phyloP scores from a whole-genome alignment of 2,797 vertebrate genomes.

The Neomorphus geoffroyi region DNA sequence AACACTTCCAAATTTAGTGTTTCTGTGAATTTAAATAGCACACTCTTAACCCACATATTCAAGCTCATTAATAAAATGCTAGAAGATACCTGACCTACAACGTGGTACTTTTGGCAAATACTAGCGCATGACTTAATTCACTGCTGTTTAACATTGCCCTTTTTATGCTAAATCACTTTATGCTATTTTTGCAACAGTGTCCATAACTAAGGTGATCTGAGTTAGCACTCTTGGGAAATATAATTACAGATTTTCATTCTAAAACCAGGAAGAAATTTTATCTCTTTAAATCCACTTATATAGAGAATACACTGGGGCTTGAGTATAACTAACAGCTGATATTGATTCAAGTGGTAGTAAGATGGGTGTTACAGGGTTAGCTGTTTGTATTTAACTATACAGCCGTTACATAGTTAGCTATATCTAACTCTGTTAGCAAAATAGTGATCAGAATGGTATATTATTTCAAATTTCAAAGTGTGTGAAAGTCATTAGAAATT shows the following conservation, averaged over 20 bases:
- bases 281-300: not conserved
- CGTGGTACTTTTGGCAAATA: not conserved
- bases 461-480: not conserved
- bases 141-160: not conserved
- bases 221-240: not conserved
- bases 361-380: not conserved
- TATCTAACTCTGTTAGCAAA: not conserved
- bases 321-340: not conserved
- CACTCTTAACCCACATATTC: not conserved
- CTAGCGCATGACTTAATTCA: not conserved
- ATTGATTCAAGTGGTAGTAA: not conserved
- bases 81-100: not conserved
- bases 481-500: not conserved
- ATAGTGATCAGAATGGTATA: not conserved
- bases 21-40: not conserved
- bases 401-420: not conserved
- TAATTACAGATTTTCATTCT: not conserved
- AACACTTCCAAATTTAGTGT: not conserved
- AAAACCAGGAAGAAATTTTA: not conserved
- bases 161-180: not conserved
- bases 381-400: not conserved
- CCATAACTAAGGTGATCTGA: not conserved
- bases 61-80: not conserved
- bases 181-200: not conserved
- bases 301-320: not conserved